A percentile compares a stretch with the other conserved stretches of the same genome.
These are phyloP conservation scores for Tetraneura akinire DNA, from an alignment of 1,140 invertebrate species.

Conservation along the genomic window DNA sequence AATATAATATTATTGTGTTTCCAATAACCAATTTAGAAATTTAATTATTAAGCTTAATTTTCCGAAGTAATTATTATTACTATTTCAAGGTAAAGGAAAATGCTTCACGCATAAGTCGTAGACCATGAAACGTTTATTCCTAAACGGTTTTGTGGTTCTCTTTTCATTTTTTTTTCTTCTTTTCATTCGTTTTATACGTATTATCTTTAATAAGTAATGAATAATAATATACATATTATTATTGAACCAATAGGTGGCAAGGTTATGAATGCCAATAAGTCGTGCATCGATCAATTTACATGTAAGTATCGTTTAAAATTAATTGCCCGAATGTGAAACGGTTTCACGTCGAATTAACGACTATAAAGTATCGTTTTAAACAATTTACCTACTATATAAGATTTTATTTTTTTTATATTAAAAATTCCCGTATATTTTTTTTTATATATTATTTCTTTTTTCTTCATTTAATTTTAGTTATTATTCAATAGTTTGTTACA, in stretches of 20 bases:
- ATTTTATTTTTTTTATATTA: no score
- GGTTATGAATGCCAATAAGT: slow-evolving; percentile 32
- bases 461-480: neutral
- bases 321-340: neutral
- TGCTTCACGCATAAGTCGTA: neutral
- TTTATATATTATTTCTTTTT: no score
- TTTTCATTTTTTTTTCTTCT: slow-evolving; percentile 13
- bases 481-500: neutral
- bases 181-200: no score
- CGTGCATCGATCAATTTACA: neutral
- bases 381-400: no score
- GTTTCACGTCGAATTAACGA: no score
- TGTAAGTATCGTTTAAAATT: neutral
- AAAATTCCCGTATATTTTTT: no score
- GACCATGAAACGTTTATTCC: slow-evolving; percentile 23
- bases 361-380: no score
- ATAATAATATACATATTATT: no score
- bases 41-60: neutral
- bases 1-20: no score
- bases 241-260: neutral
- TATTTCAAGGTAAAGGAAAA: slow-evolving; percentile 33
- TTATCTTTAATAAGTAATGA: neutral
- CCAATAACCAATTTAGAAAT: neutral
- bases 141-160: slow-evolving; percentile 18
- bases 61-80: neutral